A percentile compares a stretch with the other conserved stretches of the same genome.
phyloP scores from a whole-genome alignment of 1,140 invertebrate species.

The Mercenaria mercenaria region DNA sequence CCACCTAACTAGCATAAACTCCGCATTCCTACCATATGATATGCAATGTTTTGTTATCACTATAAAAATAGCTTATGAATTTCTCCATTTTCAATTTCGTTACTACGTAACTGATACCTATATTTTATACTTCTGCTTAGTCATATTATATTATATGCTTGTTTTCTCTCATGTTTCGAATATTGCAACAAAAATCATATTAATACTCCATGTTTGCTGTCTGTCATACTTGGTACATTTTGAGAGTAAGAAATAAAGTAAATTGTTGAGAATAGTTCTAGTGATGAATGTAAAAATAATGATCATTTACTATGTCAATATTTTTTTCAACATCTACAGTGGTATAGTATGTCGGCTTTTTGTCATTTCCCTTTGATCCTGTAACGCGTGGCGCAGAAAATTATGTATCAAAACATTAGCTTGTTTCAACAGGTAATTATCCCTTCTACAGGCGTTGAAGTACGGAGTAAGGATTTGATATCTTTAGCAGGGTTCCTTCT shows the following conservation, averaged over 20 bases:
- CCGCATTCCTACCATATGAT: too few relatives aligned
- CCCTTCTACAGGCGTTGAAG: constrained; percentile 4
- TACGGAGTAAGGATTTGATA: not conserved
- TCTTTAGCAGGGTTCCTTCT: not conserved
- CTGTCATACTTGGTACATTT: too few relatives aligned
- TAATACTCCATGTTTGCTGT: too few relatives aligned
- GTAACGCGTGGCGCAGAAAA: constrained; percentile 1
- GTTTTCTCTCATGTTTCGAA: too few relatives aligned
- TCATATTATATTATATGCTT: too few relatives aligned
- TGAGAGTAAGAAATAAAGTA: constrained; percentile 12
- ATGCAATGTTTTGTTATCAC: too few relatives aligned
- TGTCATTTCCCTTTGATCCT: constrained; percentile 43
- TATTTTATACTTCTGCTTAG: too few relatives aligned
- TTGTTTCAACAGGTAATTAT: constrained; percentile 48
- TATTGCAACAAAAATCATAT: too few relatives aligned
- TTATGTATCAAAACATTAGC: constrained; percentile 45
- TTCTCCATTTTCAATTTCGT: too few relatives aligned
- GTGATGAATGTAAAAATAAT: constrained; percentile 55
- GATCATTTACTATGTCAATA: constrained; percentile 44
- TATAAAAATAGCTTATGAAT: too few relatives aligned
- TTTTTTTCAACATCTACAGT: constrained; percentile 13
- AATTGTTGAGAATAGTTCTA: not conserved
- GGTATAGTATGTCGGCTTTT: constrained; percentile 3
- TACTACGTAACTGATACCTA: too few relatives aligned
- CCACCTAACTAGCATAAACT: too few relatives aligned